A percentile compares a stretch with the other conserved stretches of the same genome.
Evolutionary conservation across 2,797 vertebrate genomes (phyloP).

Genomic region (Amniataba percoides): DNA sequence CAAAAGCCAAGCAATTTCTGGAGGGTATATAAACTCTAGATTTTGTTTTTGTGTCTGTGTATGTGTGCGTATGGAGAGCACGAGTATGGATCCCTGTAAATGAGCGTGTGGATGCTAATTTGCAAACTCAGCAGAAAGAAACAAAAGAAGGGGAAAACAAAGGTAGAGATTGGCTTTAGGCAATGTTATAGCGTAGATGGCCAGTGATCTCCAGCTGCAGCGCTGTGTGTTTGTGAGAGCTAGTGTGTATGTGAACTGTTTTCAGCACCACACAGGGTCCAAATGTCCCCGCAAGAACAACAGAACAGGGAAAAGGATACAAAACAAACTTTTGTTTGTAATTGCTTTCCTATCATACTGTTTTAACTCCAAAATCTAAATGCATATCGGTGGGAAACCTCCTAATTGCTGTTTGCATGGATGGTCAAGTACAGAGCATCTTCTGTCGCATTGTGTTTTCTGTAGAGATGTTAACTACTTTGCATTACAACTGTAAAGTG

Average conservation of each 20-base stretch:
- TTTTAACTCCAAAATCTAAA: constrained; percentile 32
- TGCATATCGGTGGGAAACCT: constrained; percentile 16
- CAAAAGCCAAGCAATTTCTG: constrained; percentile 20
- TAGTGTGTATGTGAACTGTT: constrained; percentile 18
- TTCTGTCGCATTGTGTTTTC: constrained; percentile 26
- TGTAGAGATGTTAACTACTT: constrained; percentile 2
- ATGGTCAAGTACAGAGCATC: constrained; percentile 1
- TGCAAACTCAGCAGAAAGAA: constrained; percentile 64
- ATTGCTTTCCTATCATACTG: constrained; percentile 31
- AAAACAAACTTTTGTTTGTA: constrained; percentile 14
- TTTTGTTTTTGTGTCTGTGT: constrained; percentile 8
- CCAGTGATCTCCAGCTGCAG: constrained; percentile 41
- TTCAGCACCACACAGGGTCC: constrained; percentile 29
- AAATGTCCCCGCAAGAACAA: constrained; percentile 32
- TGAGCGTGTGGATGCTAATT: constrained; percentile 35
- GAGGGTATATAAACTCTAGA: constrained; percentile 10
- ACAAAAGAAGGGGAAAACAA: constrained; percentile 33
- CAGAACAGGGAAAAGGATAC: constrained; percentile 15
- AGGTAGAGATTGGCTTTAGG: constrained; percentile 61
- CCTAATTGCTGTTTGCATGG: constrained; percentile 34
- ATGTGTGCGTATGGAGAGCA: constrained; percentile 2
- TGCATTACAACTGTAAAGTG: constrained; percentile 1
- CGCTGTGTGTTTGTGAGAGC: constrained; percentile 16
- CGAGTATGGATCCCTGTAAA: constrained; percentile 4
- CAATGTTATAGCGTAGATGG: constrained; percentile 35